Evolutionary conservation across 2,113 vertebrate genomes (phyloP), one percentile per base, ranked within the genome.

Genomic region (Passer domesticus): DNA sequence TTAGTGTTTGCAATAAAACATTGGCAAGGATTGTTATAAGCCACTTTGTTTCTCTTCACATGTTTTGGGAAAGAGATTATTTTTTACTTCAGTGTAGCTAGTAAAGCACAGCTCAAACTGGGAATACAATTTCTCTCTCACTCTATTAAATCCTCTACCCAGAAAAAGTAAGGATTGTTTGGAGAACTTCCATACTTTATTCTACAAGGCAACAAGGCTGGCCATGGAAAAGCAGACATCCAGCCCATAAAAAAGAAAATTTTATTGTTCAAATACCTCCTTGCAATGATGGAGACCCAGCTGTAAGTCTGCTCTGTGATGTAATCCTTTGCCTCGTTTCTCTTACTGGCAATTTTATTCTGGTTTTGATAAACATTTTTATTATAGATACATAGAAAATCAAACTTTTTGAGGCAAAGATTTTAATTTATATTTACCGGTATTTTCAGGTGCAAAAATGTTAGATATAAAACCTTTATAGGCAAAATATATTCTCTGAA

Each of bases 1-100:
- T 90, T 92, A 75, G 56, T 74, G 47, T 81, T 93, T 89, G 47
- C 60, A 90, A 92, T 95, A 94, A 97, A 93, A 80, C 86, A 63
- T 62, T 80, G 78, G 67, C 70, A 80, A 88, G 23, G 67, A 62
- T 59, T 91, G 55, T 70, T 91, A 77, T 70, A 89, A 91, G 13
- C 60, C 44, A 66, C 35, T 92, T 89, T 79, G 47, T 87, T 68
- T 93, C 31, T 76, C 47, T 88, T 35, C 31, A 21, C 1, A 2
- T 92, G 10, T 89, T 90, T 86, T 70, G 72, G 59, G 39, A 83
- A 25, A 43, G 25, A 79, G 47, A 55, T 60, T 84, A 14, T 77
- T 92, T 93, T 94, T 94, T 52, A 69, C 15, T 85, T 90, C 52
- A 63, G 6, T 2, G 14, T 53, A 41, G 19, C 44, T 83, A 56